Evolutionary conservation across 1,140 invertebrate species (phyloP), one percentile per base, ranked within the genome.

Genomic region (Radopholus similis): DNA sequence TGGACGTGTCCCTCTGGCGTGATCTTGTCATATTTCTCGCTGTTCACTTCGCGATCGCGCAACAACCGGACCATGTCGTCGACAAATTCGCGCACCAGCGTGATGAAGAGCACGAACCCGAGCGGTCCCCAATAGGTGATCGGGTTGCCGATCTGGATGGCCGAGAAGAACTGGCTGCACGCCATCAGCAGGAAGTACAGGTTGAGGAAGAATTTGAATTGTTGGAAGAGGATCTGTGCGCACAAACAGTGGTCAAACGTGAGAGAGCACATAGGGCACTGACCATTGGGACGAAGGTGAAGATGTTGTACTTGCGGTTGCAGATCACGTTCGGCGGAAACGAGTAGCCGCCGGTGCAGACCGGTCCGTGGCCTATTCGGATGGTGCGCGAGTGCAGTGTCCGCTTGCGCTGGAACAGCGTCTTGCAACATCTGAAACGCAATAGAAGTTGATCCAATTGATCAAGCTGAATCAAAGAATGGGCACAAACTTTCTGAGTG

Each of bases 121-220:
- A 98, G 83, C 70, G 95, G 95, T 70, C 93, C 94, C 95, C 95
- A 98, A 84, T 97, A 98, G 13, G 95, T 98, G 83, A 97, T 98
- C 4, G 96, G 87, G 83, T 95, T 95, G 6, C 95, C 95, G 83
- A 98, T 95, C 77, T 91, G 87, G 69, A 98, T 90, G 74, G 92
- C 91, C 34, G 93, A 92, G 83, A 98, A 91, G 83, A 99, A 97
- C 83, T 99, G 96, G 78, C 92, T 93, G 26, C 90, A 87, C 2
- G 96, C 95, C 95, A 99, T 98, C 42, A 97, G 86, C 47, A 99
- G 86, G 85, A 99, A 99, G 81, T 97, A 98, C 9, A 99, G 83
- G 86, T 99, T 99, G 51, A 99, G 86, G 84, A 99, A 99, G 84
- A 97, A 96, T 80, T 94, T 93, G 84, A 99, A 99, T 84, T 99